Base-by-base conservation (phyloP, 2,888 invertebrate species). In the Drosophila formosana region DNA sequence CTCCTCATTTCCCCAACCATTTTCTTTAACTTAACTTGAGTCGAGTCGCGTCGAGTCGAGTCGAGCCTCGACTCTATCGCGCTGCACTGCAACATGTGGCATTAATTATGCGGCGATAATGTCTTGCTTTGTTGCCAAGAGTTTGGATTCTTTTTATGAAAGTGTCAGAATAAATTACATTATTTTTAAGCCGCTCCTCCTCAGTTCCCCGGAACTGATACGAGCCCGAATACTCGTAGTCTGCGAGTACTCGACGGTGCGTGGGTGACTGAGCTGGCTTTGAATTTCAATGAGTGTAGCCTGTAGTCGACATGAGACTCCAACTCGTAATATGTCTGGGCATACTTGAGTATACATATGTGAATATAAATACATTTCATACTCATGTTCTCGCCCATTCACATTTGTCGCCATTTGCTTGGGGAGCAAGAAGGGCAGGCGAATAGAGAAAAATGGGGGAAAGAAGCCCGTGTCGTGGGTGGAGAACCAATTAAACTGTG, bases 61-160 rank as follows among this genome's bases (percentile, higher is more conserved):
- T 41, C 43, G 7, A 23, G 37, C n/a, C 23, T 28, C 28, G 32
- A 32, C 32, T 56, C 25, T 34, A 34, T 34, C 32, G 30, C 52
- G 50, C 41, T 62, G 67, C 79, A 75, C 72, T 75, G 79, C 80
- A 89, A 89, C 89, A 89, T 85, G 85, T 81, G 87, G 70, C 82
- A 87, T 82, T 89, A 89, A 88, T 89, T 89, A 85, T 83, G 85
- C 82, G 75, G 82, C 82, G 89, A 84, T 80, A 89, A 89, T 88
- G 85, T 84, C 84, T 82, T 84, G 78, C 79, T 88, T 79, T 82
- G 85, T 78, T 80, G 72, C 72, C 72, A 61, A 78, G 80, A 75
- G 66, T 84, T 82, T 62, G 74, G 78, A 70, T 71, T 66, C 74
- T 67, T 88, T 89, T 88, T 86, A 88, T 89, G 83, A 88, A 89